Percentiles rank a stretch among this genome's conserved stretches.
These are phyloP conservation scores for Cottus gobio DNA, from an alignment of 2,113 vertebrate species.

Conservation along the genomic window DNA sequence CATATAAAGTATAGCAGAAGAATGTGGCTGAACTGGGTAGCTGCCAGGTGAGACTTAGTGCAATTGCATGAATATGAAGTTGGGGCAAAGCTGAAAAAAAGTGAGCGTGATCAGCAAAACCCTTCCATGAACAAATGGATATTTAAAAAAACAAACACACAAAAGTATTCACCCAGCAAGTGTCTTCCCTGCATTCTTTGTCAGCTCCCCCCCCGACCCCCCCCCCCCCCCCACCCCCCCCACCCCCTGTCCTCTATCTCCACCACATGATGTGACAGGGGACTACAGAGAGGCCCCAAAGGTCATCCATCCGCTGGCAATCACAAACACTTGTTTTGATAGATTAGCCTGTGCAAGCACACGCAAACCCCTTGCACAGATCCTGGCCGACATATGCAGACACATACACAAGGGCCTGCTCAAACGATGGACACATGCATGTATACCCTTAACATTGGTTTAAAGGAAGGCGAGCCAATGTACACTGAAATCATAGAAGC, in stretches of 20 bases:
- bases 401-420: neutral
- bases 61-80: slow-evolving; percentile 50
- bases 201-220: slow-evolving; percentile 56
- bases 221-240: slow-evolving; percentile 41
- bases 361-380: slow-evolving; percentile 29
- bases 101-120: slow-evolving; percentile 56
- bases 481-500: slow-evolving; percentile 11
- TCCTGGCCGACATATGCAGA: slow-evolving; percentile 10
- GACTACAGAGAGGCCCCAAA: slow-evolving; percentile 62
- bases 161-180: slow-evolving; percentile 42
- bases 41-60: slow-evolving; percentile 48
- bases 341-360: slow-evolving; percentile 62
- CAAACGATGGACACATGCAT: neutral
- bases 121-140: slow-evolving; percentile 24
- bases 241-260: slow-evolving; percentile 46
- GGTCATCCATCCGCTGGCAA: slow-evolving; percentile 69
- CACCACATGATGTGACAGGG: slow-evolving; percentile 55
- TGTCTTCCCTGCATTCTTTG: slow-evolving; percentile 47
- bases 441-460: neutral
- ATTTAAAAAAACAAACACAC: slow-evolving; percentile 25
- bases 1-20: slow-evolving; percentile 44
- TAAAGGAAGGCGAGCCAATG: neutral
- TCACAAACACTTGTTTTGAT: slow-evolving; percentile 79
- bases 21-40: slow-evolving; percentile 34
- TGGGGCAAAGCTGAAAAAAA: slow-evolving; percentile 42